A percentile compares a stretch with the other conserved stretches of the same genome.
phyloP scores from a whole-genome alignment of 2,113 vertebrate species.

The Chelonoidis abingdonii region DNA sequence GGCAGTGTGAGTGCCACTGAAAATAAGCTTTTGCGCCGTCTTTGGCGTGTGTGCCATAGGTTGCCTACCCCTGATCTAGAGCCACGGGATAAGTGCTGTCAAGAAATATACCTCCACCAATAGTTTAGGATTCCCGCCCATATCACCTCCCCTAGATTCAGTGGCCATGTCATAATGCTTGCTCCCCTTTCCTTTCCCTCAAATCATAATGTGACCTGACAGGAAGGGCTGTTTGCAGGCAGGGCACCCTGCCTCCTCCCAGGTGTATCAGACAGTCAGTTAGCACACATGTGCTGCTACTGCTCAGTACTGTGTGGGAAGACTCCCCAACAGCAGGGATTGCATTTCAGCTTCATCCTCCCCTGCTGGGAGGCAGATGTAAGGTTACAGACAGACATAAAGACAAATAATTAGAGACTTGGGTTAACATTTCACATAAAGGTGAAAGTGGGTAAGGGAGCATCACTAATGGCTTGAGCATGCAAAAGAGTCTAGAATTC shows the following conservation, averaged over 20 bases:
- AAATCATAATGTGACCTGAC: slow-evolving; percentile 53
- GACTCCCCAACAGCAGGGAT: slow-evolving; percentile 22
- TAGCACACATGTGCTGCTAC: neutral
- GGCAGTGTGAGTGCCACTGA: too few species aligned
- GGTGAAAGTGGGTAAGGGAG: neutral
- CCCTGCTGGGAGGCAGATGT: neutral
- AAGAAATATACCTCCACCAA: neutral
- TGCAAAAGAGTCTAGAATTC: neutral
- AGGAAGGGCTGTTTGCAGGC: neutral
- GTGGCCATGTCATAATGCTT: slow-evolving; percentile 22
- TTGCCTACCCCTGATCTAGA: neutral
- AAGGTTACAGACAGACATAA: neutral
- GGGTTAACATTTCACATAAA: neutral
- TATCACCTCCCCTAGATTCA: neutral
- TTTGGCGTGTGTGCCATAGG: too few species aligned
- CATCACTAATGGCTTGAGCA: neutral
- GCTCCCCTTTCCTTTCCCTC: slow-evolving; percentile 54
- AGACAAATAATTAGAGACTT: neutral
- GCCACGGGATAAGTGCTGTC: neutral
- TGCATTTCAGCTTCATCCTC: slow-evolving; percentile 12
- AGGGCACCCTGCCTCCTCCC: slow-evolving; percentile 43
- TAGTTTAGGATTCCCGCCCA: slow-evolving; percentile 23
- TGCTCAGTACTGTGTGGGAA: slow-evolving; percentile 41
- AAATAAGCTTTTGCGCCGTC: too few species aligned
- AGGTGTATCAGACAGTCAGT: slow-evolving; percentile 58